Evolutionary conservation across 2,888 invertebrate genomes (phyloP), one percentile per base, ranked within the genome.

Genomic region (Aelia acuminata): DNA sequence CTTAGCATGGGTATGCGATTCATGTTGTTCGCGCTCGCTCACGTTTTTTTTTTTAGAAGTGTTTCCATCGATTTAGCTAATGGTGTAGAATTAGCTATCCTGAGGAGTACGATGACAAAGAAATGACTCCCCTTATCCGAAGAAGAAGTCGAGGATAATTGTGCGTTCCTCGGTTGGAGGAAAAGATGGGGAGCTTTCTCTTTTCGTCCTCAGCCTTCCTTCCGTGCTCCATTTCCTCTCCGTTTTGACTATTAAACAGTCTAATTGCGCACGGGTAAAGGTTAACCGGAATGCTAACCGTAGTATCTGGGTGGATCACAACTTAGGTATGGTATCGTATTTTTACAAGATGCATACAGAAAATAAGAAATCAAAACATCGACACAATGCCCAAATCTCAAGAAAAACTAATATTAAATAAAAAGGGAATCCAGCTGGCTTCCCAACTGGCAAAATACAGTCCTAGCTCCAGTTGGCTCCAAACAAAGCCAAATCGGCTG

Each of bases 221-320:
- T 63, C 63, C 63, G 18, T 63, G 63, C 63, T 63, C 63, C 63
- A 63, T 63, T 63, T 63, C 63, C 63, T 63, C 35, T 7, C 63
- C 63, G 63, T 70, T 70, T 70, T 70, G 63, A 70, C 63, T 70
- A 70, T 70, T 70, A 70, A 70, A 70, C 63, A 70, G 63, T 35
- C 63, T 70, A 70, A 70, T 70, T 70, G 35, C 63, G 7, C 35
- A 18, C 18, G 1, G 7, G 63, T 7, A 70, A 35, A 70, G 63
- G 63, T 70, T 70, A 70, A 70, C 63, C 63, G 35, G 18, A 70
- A 35, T 70, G 63, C 8, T 70, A 18, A 35, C 31, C 63, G 20
- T 35, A 7, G 18, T 18, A 5, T 35, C 18, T 5, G 15, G 31
- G 3, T 35, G 63, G 35, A 20, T 18, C 18, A 22, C 15, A 70